Conservation (phyloP, 92 coral and sea anemone genomes). For the Hydrozoanthus gracilis region DNA sequence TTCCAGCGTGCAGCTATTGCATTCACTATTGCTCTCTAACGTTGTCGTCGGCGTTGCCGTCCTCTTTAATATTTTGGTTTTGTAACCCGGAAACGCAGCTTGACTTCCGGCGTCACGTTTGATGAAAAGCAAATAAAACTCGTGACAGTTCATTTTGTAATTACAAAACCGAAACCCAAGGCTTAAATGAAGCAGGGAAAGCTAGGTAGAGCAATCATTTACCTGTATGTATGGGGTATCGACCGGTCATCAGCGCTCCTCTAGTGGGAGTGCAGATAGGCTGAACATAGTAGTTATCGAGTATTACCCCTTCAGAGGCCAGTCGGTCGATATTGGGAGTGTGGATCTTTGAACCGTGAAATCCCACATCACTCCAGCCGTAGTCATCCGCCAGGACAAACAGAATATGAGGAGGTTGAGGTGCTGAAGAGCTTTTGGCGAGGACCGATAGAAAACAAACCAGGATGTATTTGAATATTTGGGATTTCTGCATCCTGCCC, state of each 20-base stretch:
- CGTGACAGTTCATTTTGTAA: too few species aligned
- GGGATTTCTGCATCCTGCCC: background rate
- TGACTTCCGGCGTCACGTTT: background rate
- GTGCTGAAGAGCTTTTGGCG: background rate
- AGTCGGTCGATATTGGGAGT: too few species aligned
- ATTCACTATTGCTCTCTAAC: background rate
- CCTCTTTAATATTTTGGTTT: background rate
- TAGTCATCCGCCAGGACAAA: background rate
- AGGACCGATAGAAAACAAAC: background rate
- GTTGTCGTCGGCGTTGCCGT: background rate
- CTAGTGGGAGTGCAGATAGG: background rate
- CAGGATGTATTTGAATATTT: background rate
- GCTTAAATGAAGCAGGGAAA: too few species aligned
- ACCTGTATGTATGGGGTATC: background rate
- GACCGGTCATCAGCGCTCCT: slow-evolving; percentile 8
- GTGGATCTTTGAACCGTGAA: background rate
- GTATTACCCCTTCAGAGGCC: background rate
- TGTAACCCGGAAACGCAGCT: background rate
- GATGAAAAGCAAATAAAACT: background rate
- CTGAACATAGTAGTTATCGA: background rate
- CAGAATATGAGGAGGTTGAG: background rate
- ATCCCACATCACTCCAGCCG: too few species aligned
- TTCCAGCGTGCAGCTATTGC: too few species aligned
- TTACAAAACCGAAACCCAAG: too few species aligned
- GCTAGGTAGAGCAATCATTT: background rate